phyloP scores from a whole-genome alignment of 2,888 invertebrate species.

The Periphyllus acericola region DNA sequence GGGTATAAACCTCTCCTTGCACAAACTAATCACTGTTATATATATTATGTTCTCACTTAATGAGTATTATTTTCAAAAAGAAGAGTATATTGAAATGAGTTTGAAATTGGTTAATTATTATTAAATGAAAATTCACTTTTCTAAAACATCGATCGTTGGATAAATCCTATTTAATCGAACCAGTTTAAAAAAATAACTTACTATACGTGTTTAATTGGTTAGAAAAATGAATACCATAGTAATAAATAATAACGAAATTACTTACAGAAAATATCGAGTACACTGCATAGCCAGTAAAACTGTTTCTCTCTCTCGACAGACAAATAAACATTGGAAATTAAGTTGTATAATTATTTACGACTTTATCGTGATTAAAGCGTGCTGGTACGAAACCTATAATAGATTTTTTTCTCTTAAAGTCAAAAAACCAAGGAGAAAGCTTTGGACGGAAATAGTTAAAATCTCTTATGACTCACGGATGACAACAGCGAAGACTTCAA shows the following conservation, averaged over 20 bases:
- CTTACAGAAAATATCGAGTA: not conserved
- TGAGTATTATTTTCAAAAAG: not conserved
- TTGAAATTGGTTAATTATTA: not conserved
- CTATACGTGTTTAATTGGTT: not conserved
- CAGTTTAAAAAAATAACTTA: not conserved
- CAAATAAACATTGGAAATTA: slow-evolving; percentile 1
- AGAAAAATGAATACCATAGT: not conserved
- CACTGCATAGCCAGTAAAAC: not conserved
- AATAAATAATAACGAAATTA: not conserved
- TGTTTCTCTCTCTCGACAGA: not conserved
- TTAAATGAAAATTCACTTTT: not conserved
- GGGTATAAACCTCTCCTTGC: not conserved
- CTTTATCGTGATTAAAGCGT: not conserved
- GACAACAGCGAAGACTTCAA: slow-evolving; percentile 24
- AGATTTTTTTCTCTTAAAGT: slow-evolving; percentile 1
- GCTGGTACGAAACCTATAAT: not conserved
- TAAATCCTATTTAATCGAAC: not conserved
- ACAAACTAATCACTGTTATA: not conserved
- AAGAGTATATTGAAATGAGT: not conserved
- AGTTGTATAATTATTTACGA: slow-evolving; percentile 3
- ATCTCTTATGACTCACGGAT: slow-evolving; percentile 30
- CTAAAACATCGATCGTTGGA: not conserved
- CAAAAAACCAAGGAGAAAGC: slow-evolving; percentile 34
- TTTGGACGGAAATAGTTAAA: slow-evolving; percentile 25
- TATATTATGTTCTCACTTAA: not conserved